A percentile compares a stretch with the other conserved stretches of the same genome.
Conservation (phyloP, 2,888 invertebrate genomes). For the Glaucopsyche alexis region DNA sequence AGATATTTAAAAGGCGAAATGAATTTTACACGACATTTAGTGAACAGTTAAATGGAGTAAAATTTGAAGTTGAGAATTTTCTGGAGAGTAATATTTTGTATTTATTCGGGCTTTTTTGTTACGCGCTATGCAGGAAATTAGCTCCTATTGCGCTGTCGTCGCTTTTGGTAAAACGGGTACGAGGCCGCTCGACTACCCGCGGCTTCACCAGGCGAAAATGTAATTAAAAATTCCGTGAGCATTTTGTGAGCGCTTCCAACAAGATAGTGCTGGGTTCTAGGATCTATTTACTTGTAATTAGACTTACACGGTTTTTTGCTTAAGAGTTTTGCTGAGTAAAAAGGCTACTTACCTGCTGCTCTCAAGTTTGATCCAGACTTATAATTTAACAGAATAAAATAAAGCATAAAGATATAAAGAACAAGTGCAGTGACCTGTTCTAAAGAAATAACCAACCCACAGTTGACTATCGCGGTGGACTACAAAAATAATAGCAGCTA, state of each 20-base stretch:
- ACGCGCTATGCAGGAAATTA: constrained; percentile 78
- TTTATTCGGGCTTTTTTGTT: constrained; percentile 63
- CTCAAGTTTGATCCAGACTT: background rate
- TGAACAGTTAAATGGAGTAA: constrained; percentile 21
- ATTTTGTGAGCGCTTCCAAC: constrained; percentile 75
- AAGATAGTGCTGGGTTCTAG: constrained; percentile 75
- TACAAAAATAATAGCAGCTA: too few species aligned
- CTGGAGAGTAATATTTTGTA: constrained; percentile 61
- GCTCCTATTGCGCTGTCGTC: constrained; percentile 79
- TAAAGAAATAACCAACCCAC: background rate
- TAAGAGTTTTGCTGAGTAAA: background rate
- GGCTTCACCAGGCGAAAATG: constrained; percentile 76
- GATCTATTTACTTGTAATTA: constrained; percentile 76
- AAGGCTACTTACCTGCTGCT: background rate
- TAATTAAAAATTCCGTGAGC: constrained; percentile 80
- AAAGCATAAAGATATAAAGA: too few species aligned
- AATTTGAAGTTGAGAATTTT: constrained; percentile 33
- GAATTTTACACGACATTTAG: constrained; percentile 22
- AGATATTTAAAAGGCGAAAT: constrained; percentile 19
- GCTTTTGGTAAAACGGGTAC: constrained; percentile 76
- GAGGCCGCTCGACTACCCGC: constrained; percentile 65
- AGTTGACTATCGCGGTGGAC: too few species aligned
- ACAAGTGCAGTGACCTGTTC: too few species aligned
- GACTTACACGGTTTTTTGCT: constrained; percentile 50
- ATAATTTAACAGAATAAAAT: background rate